Evolutionary conservation across 1,140 invertebrate species (phyloP), one percentile per base, ranked within the genome.

Genomic region (Bombus pascuorum): DNA sequence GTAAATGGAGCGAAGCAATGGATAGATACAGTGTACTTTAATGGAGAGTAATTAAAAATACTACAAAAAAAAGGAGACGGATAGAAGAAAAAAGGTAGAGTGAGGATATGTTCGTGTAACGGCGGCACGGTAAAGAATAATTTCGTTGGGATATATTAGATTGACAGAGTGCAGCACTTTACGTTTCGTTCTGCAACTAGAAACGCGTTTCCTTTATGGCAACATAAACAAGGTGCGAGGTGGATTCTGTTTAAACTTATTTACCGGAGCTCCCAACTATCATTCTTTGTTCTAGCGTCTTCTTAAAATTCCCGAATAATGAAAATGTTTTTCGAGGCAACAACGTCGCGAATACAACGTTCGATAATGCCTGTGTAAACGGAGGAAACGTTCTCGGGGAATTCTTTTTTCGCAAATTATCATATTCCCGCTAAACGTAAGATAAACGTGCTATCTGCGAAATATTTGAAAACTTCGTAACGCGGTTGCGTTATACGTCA

Each of bases 1-100:
- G 37, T 83, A 57, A 78, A 70, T 83, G 65, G 62, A 70, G 47
- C 74, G 82, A 78, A 59, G 74, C 62, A 77, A 77, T 53, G 32
- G 59, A 42, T 25, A 39, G 34, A 70, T 25, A 70, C 34, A 70
- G 37, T 57, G n/a, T 57, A 28, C 53, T 71, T 42, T 59, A 78
- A 59, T 34, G 47, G 75, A 59, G 6, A 32, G 28, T 78, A 71
- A 83, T 78, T 78, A 53, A 78, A 83, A 78, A 79, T 66, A 66
- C n/a, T 39, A 72, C 75, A 76, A 77, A 47, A 42, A n/a, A 32
- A 77, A 25, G 13, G 25, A n/a, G 22, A 74, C 6, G 25, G 4
- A 8, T 6, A 25, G 34, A 13, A 34, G 34, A 6, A 44, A 42
- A 44, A 28, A 42, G 13, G 70, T 13, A 42, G 1, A 72, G 28